Evolutionary conservation across 1,140 invertebrate species (phyloP).

Genomic region (Druon quercuslanigerum): DNA sequence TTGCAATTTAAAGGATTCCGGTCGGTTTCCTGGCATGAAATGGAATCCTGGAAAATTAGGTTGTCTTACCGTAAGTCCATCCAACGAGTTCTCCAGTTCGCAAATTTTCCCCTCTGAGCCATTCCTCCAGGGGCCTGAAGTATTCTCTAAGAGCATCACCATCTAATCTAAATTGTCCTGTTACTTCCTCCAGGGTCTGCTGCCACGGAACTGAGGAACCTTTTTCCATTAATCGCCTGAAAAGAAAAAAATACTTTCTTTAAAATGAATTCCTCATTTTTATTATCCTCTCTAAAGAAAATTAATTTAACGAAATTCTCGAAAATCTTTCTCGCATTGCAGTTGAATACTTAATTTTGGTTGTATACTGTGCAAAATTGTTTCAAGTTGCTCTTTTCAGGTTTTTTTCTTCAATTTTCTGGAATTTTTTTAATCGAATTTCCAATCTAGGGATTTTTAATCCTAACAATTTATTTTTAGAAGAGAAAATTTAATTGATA

Average conservation of each 20-base stretch:
- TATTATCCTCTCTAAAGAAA: not conserved
- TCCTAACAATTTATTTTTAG: no score
- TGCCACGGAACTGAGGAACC: slow-evolving; percentile 92
- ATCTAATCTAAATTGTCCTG: slow-evolving; percentile 86
- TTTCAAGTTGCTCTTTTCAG: no score
- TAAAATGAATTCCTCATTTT: slow-evolving; percentile 32
- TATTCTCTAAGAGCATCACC: slow-evolving; percentile 92
- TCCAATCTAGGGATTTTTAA: no score
- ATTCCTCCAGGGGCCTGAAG: slow-evolving; percentile 93
- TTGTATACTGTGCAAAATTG: no score
- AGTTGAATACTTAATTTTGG: no score
- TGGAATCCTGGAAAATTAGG: not conserved
- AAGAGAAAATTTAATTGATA: no score
- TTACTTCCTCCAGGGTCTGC: slow-evolving; percentile 86
- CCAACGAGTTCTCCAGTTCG: slow-evolving; percentile 86
- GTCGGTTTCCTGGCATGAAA: no score
- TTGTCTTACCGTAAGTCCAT: slow-evolving; percentile 83
- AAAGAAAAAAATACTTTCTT: slow-evolving; percentile 56
- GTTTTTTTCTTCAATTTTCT: no score
- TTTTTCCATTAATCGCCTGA: slow-evolving; percentile 87
- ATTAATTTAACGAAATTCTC: no score
- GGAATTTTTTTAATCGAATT: no score
- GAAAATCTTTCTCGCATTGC: no score
- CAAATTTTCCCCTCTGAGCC: slow-evolving; percentile 89
- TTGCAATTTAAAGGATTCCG: no score